Evolutionary conservation across 2,797 vertebrate species (phyloP).

Genomic region (Molothrus ater): DNA sequence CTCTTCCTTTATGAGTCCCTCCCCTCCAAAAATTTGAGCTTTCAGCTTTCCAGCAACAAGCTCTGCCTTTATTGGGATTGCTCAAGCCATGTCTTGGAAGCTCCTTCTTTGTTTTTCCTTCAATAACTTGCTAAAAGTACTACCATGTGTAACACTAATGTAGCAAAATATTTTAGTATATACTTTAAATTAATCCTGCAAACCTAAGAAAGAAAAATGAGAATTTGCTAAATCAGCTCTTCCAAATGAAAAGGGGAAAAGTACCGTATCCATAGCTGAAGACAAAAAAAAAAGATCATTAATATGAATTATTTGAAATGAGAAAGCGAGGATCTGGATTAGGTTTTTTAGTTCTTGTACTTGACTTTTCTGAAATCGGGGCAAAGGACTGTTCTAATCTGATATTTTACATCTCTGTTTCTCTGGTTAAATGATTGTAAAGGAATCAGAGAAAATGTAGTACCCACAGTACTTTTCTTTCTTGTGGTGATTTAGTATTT

Average conservation of each 20-base stretch:
- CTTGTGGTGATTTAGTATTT: background rate
- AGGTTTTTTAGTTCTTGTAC: background rate
- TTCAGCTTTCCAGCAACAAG: conserved; percentile 23
- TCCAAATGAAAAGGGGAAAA: background rate
- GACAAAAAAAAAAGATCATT: background rate
- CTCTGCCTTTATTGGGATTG: conserved; percentile 1
- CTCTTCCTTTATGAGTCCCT: conserved; percentile 8
- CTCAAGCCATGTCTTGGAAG: background rate
- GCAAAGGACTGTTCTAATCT: background rate
- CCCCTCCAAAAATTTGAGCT: background rate
- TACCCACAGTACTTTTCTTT: background rate
- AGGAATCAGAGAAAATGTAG: background rate
- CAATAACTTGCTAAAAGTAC: background rate
- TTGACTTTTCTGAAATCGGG: background rate
- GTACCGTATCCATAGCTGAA: background rate
- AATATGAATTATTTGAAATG: background rate
- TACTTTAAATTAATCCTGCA: background rate
- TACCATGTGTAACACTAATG: background rate
- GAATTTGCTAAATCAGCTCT: background rate
- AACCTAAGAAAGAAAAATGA: background rate
- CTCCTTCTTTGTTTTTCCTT: background rate
- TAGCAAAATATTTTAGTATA: background rate
- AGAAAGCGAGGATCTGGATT: background rate
- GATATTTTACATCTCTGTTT: background rate
- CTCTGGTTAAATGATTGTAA: background rate